These are phyloP conservation scores for Leptodactylus fallax DNA, from an alignment of 2,797 vertebrate genomes.

Conservation along the genomic window DNA sequence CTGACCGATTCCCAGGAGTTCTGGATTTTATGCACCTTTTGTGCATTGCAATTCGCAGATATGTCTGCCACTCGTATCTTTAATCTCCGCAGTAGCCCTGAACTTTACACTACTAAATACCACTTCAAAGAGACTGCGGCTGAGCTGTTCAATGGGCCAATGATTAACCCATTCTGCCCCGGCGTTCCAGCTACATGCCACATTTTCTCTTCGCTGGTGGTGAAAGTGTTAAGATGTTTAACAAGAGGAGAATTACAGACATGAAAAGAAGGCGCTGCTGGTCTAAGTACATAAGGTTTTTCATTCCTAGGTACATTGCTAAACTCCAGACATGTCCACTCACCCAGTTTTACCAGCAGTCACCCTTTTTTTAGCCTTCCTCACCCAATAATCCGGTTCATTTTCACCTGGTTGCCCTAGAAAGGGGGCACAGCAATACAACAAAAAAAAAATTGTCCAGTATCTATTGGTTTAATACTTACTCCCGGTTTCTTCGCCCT, in stretches of 20 bases:
- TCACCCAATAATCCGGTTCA: no score
- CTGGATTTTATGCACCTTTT: constrained; percentile 56
- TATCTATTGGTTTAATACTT: not conserved
- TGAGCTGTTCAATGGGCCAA: constrained; percentile 40
- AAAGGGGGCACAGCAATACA: not conserved
- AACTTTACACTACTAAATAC: constrained; percentile 61
- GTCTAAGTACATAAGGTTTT: not conserved
- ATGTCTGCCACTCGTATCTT: constrained; percentile 56
- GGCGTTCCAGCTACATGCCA: not conserved
- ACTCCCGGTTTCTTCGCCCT: no score
- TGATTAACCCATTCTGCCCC: constrained; percentile 44
- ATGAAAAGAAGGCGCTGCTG: not conserved
- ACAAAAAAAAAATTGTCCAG: not conserved
- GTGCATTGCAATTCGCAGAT: constrained; percentile 43
- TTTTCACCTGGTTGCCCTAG: not conserved
- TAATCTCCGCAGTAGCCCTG: constrained; percentile 62
- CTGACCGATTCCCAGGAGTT: constrained; percentile 47
- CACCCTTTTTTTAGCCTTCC: no score
- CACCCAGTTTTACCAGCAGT: not conserved
- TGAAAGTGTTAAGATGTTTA: not conserved
- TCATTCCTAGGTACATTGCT: not conserved
- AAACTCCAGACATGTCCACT: not conserved
- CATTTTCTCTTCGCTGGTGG: not conserved
- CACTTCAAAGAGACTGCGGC: constrained; percentile 55
- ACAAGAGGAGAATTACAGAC: not conserved